phyloP scores from a whole-genome alignment of 2,888 invertebrate species.

The Cynaeus angustus region DNA sequence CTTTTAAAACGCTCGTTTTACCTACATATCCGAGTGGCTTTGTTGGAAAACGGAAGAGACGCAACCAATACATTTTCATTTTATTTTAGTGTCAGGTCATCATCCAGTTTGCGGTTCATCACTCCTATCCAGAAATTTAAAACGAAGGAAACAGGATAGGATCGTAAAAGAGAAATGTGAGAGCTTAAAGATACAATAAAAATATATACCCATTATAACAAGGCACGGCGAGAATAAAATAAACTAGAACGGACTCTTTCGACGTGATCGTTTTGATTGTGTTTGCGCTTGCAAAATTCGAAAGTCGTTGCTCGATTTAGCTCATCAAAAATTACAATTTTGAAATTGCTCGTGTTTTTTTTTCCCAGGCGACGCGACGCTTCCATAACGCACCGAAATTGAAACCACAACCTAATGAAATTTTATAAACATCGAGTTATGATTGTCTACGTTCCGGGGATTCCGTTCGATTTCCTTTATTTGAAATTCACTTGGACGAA shows the following conservation, averaged over 20 bases:
- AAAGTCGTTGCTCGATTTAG: no score
- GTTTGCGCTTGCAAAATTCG: no score
- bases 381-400: background rate
- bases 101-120: conserved; percentile 30
- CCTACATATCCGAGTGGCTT: background rate
- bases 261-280: no score
- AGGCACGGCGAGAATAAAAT: background rate
- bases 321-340: no score
- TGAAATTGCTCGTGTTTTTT: no score
- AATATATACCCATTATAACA: conserved; percentile 7
- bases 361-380: no score
- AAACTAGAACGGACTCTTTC: conserved; percentile 11
- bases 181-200: conserved; percentile 21
- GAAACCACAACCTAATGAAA: background rate
- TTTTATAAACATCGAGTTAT: background rate
- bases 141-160: background rate
- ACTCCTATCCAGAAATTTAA: background rate
- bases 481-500: background rate
- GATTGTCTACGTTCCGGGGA: conserved; percentile 1
- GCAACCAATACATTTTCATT: conserved; percentile 19
- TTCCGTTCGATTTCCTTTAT: background rate
- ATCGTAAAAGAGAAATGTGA: conserved; percentile 9
- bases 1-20: background rate
- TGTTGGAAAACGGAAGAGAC: background rate
- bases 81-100: conserved; percentile 19